These are phyloP conservation scores for Dendroctonus valens DNA, from an alignment of 1,140 invertebrate genomes.

Conservation along the genomic window DNA sequence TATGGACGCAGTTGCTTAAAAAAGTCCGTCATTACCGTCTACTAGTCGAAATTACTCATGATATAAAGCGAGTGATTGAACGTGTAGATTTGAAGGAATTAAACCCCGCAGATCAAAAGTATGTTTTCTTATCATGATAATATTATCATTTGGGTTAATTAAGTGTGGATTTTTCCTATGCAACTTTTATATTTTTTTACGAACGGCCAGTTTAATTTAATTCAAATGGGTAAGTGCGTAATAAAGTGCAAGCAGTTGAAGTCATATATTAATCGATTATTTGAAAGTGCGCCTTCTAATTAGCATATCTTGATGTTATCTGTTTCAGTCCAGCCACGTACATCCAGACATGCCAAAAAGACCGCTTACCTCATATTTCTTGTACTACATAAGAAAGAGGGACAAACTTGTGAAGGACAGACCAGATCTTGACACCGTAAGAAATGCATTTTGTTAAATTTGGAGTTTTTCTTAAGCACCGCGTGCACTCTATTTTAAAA, in stretches of 20 bases:
- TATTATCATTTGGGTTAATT: not conserved
- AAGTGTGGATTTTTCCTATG: too few species aligned
- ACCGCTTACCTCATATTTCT: conserved; percentile 53
- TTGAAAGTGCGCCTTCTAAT: too few species aligned
- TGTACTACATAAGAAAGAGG: conserved; percentile 54
- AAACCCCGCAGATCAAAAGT: conserved; percentile 19
- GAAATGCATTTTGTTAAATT: conserved; percentile 1
- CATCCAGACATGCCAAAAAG: conserved; percentile 56
- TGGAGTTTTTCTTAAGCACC: not conserved
- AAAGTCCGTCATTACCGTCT: conserved; percentile 52
- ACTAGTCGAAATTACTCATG: conserved; percentile 52
- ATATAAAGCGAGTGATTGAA: conserved; percentile 53
- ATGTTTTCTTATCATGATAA: not conserved
- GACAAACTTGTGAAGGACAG: conserved; percentile 50
- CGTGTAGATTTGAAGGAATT: conserved; percentile 45
- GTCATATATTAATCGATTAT: too few species aligned
- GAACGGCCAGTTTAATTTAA: too few species aligned
- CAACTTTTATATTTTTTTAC: too few species aligned
- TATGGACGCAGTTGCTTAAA: conserved; percentile 50
- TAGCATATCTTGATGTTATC: too few species aligned
- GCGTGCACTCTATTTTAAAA: too few species aligned
- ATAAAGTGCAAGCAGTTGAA: too few species aligned
- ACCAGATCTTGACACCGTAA: conserved; percentile 51
- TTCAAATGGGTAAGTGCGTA: too few species aligned
- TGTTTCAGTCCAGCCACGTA: conserved; percentile 6